Percentiles rank a stretch among this genome's conserved stretches.
These are phyloP conservation scores for Digitonthophagus gazella DNA, from an alignment of 2,888 invertebrate species.

Conservation along the genomic window DNA sequence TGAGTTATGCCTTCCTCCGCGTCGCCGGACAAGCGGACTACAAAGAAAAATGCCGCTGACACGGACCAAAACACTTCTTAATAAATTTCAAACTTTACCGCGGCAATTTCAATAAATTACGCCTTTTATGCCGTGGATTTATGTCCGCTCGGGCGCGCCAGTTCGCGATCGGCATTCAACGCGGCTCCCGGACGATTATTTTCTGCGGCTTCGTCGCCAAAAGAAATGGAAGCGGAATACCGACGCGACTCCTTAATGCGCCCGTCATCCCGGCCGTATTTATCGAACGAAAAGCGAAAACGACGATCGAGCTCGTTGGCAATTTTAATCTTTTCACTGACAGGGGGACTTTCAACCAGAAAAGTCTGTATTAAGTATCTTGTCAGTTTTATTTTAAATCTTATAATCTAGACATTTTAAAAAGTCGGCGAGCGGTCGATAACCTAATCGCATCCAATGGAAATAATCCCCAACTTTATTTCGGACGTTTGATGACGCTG, in stretches of 20 bases:
- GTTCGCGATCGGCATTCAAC: constrained; percentile 12
- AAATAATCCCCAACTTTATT: too few relatives aligned
- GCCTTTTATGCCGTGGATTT: constrained; percentile 29
- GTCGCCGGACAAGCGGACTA: constrained; percentile 40
- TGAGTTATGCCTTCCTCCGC: constrained; percentile 47
- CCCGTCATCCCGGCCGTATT: neutral
- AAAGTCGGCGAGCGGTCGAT: too few relatives aligned
- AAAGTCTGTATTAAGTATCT: too few relatives aligned
- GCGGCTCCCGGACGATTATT: constrained; percentile 8
- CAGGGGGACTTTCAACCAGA: too few relatives aligned
- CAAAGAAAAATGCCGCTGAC: constrained; percentile 47
- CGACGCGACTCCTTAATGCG: constrained; percentile 7
- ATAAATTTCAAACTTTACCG: constrained; percentile 42
- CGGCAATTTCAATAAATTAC: constrained; percentile 38
- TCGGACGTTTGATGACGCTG: too few relatives aligned
- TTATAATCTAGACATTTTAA: too few relatives aligned
- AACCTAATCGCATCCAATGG: too few relatives aligned
- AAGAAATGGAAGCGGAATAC: constrained; percentile 8
- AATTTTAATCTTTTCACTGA: too few relatives aligned
- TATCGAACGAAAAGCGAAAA: too few relatives aligned
- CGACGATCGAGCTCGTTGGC: too few relatives aligned
- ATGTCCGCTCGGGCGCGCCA: constrained; percentile 6
- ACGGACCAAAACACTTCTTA: constrained; percentile 44
- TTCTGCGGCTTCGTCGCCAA: constrained; percentile 7
- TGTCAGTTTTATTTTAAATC: too few relatives aligned